Percentiles rank a stretch among this genome's conserved stretches.
These are phyloP conservation scores for Conomelus anceps DNA, from an alignment of 2,888 invertebrate species.

Conservation along the genomic window DNA sequence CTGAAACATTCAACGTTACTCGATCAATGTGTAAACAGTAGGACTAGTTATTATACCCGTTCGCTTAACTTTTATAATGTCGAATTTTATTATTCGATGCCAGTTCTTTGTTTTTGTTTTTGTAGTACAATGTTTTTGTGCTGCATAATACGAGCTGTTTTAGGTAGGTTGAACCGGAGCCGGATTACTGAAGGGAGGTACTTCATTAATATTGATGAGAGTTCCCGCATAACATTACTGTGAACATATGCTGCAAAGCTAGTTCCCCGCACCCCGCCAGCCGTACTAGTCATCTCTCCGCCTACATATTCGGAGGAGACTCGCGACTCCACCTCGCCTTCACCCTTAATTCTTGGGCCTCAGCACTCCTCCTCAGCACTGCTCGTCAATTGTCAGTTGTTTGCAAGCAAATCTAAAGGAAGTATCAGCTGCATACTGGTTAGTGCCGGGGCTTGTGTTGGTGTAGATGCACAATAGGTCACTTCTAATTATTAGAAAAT, in stretches of 20 bases:
- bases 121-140: background rate
- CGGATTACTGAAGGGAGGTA: constrained; percentile 4
- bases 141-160: background rate
- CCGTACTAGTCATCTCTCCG: background rate
- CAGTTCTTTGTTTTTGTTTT: background rate
- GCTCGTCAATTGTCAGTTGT: background rate
- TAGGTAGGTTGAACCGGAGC: background rate
- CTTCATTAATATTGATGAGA: constrained; percentile 9
- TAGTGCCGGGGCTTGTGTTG: no score
- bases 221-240: constrained; percentile 11
- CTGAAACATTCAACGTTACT: no score
- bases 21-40: background rate
- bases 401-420: background rate
- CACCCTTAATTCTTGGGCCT: background rate
- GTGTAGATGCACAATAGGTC: background rate
- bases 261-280: background rate
- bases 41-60: background rate
- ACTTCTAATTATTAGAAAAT: background rate
- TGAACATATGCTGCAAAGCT: constrained; percentile 3
- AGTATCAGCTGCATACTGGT: background rate
- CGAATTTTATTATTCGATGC: background rate
- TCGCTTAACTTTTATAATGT: background rate
- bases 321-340: background rate
- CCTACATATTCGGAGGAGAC: background rate
- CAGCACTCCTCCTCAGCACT: background rate